Percentiles rank a stretch among this genome's conserved stretches.
Evolutionary conservation across 2,888 invertebrate genomes (phyloP).

Genomic region (Parnassius glacialis): DNA sequence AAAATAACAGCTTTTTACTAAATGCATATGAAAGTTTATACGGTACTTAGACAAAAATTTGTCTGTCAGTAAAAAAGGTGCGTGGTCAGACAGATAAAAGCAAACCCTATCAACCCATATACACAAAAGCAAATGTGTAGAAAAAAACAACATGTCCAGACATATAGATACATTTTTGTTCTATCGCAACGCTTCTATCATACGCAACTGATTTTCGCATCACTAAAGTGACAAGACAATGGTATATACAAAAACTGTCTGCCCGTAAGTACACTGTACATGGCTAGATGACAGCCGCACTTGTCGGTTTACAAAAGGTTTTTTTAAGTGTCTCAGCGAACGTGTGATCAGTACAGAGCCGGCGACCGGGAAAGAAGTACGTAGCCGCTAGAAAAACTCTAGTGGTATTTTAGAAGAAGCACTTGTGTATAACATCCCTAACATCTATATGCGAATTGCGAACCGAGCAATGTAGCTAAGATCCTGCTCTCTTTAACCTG

Average conservation of each 20-base stretch:
- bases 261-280: slow-evolving; percentile 16
- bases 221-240: slow-evolving; percentile 21
- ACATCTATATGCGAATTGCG: slow-evolving; percentile 21
- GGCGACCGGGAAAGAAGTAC: slow-evolving; percentile 30
- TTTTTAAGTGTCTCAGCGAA: slow-evolving; percentile 69
- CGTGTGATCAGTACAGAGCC: slow-evolving; percentile 60
- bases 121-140: no score
- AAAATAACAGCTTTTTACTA: no score
- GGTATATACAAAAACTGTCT: slow-evolving; percentile 24
- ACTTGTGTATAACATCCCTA: slow-evolving; percentile 30
- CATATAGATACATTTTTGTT: background rate
- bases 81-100: no score
- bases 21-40: no score
- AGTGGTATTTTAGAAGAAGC: slow-evolving; percentile 32
- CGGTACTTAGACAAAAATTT: no score
- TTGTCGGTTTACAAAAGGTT: slow-evolving; percentile 65
- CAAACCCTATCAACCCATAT: no score
- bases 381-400: slow-evolving; percentile 17
- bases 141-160: background rate
- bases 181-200: slow-evolving; percentile 6
- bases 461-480: slow-evolving; percentile 25
- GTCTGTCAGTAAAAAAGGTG: no score
- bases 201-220: slow-evolving; percentile 16
- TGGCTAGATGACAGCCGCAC: slow-evolving; percentile 50
- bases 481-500: no score